phyloP scores from a whole-genome alignment of 2,888 invertebrate genomes.

The Caenorhabditis sp. region DNA sequence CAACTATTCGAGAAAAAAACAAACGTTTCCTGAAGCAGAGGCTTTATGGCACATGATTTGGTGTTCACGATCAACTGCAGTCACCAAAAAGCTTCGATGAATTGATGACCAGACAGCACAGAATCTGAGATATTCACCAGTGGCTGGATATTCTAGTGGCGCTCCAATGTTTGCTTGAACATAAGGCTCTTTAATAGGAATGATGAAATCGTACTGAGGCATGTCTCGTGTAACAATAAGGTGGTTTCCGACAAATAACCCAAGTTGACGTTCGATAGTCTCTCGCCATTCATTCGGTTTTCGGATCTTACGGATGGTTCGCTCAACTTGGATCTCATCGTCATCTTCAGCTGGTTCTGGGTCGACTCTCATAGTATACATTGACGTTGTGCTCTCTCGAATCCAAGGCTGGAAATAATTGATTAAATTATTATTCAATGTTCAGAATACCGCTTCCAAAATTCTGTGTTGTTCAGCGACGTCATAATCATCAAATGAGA shows the following conservation, averaged over 20 bases:
- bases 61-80: slow-evolving; percentile 6
- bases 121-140: slow-evolving; percentile 25
- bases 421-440: no score
- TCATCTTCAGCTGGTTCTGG: slow-evolving; percentile 15
- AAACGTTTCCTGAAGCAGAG: slow-evolving; percentile 16
- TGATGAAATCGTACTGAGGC: slow-evolving; percentile 32
- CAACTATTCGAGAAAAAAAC: not conserved
- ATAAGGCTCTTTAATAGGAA: slow-evolving; percentile 18
- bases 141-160: slow-evolving; percentile 9
- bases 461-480: slow-evolving; percentile 13
- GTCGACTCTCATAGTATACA: not conserved
- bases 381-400: no score
- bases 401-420: slow-evolving; percentile 31
- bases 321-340: slow-evolving; percentile 10
- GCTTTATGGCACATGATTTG: slow-evolving; percentile 11
- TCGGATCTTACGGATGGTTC: slow-evolving; percentile 1
- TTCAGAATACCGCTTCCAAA: slow-evolving; percentile 11
- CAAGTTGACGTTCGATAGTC: slow-evolving; percentile 17
- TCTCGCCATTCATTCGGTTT: slow-evolving; percentile 25
- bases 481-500: slow-evolving; percentile 10
- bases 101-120: slow-evolving; percentile 23
- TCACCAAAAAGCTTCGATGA: slow-evolving; percentile 18
- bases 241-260: slow-evolving; percentile 30
- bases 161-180: not conserved
- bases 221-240: slow-evolving; percentile 22